Percentiles rank a stretch among this genome's conserved stretches.
These are phyloP conservation scores for Pelosia muscerda DNA, from an alignment of 2,888 invertebrate species.

Conservation along the genomic window DNA sequence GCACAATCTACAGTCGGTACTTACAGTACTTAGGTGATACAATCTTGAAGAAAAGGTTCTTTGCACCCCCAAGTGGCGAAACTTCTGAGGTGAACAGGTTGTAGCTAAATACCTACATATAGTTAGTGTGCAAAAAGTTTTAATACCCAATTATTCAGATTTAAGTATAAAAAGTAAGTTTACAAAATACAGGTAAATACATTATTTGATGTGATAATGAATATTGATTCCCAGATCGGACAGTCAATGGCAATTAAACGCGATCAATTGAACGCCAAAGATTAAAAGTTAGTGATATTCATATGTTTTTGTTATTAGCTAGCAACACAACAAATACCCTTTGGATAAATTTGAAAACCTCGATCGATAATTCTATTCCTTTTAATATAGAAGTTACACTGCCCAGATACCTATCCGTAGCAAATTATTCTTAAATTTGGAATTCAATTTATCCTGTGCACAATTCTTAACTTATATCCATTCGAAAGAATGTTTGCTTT, in stretches of 20 bases:
- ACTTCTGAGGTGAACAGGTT: background rate
- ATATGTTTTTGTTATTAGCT: too few species aligned
- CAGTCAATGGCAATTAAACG: too few species aligned
- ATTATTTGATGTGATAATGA: background rate
- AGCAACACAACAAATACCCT: too few species aligned
- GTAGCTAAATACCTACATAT: background rate
- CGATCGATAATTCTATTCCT: background rate
- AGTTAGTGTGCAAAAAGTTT: background rate
- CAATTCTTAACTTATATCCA: conserved; percentile 22
- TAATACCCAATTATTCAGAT: background rate
- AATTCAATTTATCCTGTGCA: conserved; percentile 19
- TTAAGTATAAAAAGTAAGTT: background rate
- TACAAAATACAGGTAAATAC: background rate
- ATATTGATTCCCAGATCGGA: too few species aligned
- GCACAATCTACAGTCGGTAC: conserved; percentile 38
- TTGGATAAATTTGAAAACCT: background rate
- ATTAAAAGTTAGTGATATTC: too few species aligned
- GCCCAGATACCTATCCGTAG: background rate
- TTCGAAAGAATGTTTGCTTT: conserved; percentile 29
- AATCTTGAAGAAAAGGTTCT: conserved; percentile 1
- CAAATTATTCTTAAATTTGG: conserved; percentile 11
- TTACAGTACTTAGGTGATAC: conserved; percentile 15
- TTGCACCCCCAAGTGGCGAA: background rate
- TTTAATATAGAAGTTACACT: conserved; percentile 5
- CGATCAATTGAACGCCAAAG: too few species aligned